Percentiles rank a stretch among this genome's conserved stretches.
These are phyloP conservation scores for Sinosuthora webbiana DNA, from an alignment of 2,113 vertebrate genomes.

Conservation along the genomic window DNA sequence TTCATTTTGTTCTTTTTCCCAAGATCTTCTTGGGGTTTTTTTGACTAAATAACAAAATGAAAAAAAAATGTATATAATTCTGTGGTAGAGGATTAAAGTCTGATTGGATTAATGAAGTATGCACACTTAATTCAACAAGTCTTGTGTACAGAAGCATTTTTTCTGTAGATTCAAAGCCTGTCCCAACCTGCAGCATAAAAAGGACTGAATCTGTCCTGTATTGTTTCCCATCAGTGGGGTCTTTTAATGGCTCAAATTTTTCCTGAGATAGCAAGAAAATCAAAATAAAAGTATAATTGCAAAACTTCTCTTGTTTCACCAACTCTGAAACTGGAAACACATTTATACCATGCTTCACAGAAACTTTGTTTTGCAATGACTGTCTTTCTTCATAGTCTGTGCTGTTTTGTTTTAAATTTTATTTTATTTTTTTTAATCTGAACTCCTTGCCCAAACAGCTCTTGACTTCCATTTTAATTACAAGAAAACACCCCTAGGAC, in stretches of 20 bases:
- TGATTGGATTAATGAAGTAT: background rate
- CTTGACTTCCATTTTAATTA: conserved; percentile 22
- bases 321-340: background rate
- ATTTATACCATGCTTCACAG: background rate
- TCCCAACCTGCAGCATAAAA: background rate
- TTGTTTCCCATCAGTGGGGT: background rate
- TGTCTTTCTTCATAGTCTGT: background rate
- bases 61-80: no score
- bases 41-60: background rate
- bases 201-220: background rate
- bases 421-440: background rate
- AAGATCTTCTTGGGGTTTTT: background rate
- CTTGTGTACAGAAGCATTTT: background rate
- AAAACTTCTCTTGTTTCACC: background rate
- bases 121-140: background rate
- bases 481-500: background rate
- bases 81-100: background rate
- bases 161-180: background rate
- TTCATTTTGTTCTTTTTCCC: background rate
- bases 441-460: background rate
- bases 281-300: background rate
- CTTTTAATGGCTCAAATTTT: background rate
- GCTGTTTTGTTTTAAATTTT: background rate
- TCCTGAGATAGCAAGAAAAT: background rate
- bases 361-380: background rate